Evolutionary conservation across 2,113 vertebrate genomes (phyloP).

Genomic region (Emydura subglobosa): DNA sequence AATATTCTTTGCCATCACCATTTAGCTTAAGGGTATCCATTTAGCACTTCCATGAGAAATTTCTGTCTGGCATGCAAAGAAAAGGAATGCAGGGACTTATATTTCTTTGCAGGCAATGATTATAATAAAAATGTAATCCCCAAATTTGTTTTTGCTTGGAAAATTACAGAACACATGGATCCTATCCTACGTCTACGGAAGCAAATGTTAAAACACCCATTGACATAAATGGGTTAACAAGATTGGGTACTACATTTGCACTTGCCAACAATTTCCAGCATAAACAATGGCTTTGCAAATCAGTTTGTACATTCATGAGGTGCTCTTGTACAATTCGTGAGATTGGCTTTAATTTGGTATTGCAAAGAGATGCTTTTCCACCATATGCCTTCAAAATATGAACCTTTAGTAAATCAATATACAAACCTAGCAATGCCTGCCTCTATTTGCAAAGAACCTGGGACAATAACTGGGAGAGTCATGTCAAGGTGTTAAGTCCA

Average conservation of each 20-base stretch:
- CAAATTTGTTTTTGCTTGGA: not conserved
- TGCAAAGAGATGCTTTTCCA: not conserved
- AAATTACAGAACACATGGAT: not conserved
- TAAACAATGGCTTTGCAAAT: not conserved
- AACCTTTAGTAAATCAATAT: not conserved
- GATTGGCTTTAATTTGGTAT: not conserved
- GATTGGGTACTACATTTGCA: not conserved
- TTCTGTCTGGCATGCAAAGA: not conserved
- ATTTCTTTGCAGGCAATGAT: not conserved
- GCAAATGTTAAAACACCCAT: not conserved
- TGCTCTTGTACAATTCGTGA: not conserved
- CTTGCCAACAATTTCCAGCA: not conserved
- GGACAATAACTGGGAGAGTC: not conserved
- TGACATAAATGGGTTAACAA: not conserved
- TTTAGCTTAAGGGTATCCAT: accelerated
- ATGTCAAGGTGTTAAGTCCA: not conserved
- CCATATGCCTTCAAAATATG: not conserved
- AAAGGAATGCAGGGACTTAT: conserved; percentile 4
- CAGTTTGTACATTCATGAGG: not conserved
- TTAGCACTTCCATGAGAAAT: not conserved
- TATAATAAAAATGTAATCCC: not conserved
- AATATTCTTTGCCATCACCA: not conserved
- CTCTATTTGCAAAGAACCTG: not conserved
- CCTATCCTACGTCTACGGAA: not conserved
- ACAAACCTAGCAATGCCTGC: not conserved